Conservation (phyloP, 2,888 invertebrate genomes). For the Tetanocera ferruginea region DNA sequence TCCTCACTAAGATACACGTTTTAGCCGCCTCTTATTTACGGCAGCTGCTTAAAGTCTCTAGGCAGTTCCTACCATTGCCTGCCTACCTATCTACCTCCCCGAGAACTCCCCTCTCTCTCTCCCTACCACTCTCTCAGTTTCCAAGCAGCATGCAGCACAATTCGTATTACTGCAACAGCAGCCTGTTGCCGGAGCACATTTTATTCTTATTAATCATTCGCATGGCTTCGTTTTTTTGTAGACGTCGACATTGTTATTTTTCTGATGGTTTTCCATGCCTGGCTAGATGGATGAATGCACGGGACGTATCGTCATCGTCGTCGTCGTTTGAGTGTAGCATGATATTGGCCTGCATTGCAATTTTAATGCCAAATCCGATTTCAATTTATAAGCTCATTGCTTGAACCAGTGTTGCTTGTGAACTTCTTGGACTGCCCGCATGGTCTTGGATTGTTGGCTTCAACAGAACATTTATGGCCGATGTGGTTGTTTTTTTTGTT, state of each 20-base stretch:
- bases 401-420: not conserved
- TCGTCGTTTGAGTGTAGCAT: constrained; percentile 9
- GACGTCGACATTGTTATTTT: constrained; percentile 21
- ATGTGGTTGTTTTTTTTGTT: not conserved
- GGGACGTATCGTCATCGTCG: not conserved
- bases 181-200: constrained; percentile 34
- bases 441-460: not conserved
- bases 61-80: constrained; percentile 3
- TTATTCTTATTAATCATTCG: constrained; percentile 41
- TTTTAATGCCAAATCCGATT: constrained; percentile 44
- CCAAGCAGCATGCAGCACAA: not conserved
- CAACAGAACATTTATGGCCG: not conserved
- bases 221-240: constrained; percentile 30
- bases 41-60: constrained; percentile 24
- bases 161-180: not conserved
- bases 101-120: not conserved
- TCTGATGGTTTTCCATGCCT: constrained; percentile 29
- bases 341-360: constrained; percentile 30
- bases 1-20: not conserved
- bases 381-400: constrained; percentile 43
- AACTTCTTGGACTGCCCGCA: not conserved
- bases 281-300: not conserved
- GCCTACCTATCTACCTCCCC: not conserved
- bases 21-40: constrained; percentile 30
- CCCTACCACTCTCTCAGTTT: not conserved